Percentiles rank a stretch among this genome's conserved stretches.
These are phyloP conservation scores for Chamaetylas fuelleborni DNA, from an alignment of 2,113 vertebrate genomes.

Conservation along the genomic window DNA sequence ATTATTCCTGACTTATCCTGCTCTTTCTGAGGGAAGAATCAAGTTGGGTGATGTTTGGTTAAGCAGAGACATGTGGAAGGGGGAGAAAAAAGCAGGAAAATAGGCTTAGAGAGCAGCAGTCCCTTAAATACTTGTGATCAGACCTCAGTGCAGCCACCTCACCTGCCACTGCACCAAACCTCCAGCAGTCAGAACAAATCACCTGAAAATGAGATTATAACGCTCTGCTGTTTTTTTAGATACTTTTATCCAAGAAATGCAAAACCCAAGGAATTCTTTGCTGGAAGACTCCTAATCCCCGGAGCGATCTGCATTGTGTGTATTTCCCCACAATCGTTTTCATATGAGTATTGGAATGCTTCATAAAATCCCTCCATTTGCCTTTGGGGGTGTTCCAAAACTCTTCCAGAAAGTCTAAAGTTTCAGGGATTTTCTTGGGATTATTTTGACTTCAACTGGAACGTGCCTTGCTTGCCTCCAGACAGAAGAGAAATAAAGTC, in stretches of 20 bases:
- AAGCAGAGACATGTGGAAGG: neutral
- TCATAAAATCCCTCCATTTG: conserved; percentile 6
- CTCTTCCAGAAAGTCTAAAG: conserved; percentile 30
- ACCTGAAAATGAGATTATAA: neutral
- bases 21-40: neutral
- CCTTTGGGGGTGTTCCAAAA: conserved; percentile 14
- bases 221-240: neutral
- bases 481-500: conserved; percentile 15
- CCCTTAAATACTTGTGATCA: neutral
- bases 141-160: neutral
- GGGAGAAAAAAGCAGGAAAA: neutral
- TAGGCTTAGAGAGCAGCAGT: neutral
- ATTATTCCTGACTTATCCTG: neutral
- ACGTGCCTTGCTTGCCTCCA: neutral
- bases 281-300: conserved; percentile 23
- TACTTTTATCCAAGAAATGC: neutral
- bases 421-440: conserved; percentile 32
- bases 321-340: conserved; percentile 43
- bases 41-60: neutral
- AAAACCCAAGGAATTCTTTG: conserved; percentile 26
- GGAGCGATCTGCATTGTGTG: neutral
- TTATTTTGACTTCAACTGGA: conserved; percentile 33
- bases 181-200: neutral
- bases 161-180: neutral
- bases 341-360: conserved; percentile 12